Percentiles rank a stretch among this genome's conserved stretches.
phyloP scores from a whole-genome alignment of 2,888 invertebrate species.

The Leucoma salicis region DNA sequence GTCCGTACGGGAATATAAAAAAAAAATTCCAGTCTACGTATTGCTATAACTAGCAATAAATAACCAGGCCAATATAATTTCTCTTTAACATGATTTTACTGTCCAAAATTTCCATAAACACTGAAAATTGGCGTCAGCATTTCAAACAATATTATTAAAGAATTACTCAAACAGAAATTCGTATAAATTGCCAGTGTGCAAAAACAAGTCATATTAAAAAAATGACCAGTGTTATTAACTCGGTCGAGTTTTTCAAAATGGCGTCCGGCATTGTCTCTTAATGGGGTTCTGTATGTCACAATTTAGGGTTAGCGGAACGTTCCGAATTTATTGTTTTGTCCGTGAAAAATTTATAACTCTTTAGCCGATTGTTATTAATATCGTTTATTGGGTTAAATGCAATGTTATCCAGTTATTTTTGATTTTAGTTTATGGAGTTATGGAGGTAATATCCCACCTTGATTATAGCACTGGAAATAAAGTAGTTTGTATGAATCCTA shows the following conservation, averaged over 20 bases:
- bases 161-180: constrained; percentile 24
- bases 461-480: too few species aligned
- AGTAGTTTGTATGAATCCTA: too few species aligned
- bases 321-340: constrained; percentile 29
- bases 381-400: constrained; percentile 29
- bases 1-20: too few species aligned
- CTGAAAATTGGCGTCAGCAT: neutral
- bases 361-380: constrained; percentile 27
- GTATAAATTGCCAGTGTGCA: constrained; percentile 26
- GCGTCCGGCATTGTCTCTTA: constrained; percentile 46
- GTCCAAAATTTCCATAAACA: neutral
- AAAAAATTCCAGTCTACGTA: too few species aligned
- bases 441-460: too few species aligned
- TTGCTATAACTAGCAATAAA: too few species aligned
- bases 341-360: constrained; percentile 35
- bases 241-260: constrained; percentile 40
- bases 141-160: constrained; percentile 7
- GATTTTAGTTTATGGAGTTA: neutral
- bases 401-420: neutral
- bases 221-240: constrained; percentile 52
- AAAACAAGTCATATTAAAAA: constrained; percentile 25
- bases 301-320: constrained; percentile 16
- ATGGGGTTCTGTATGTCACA: constrained; percentile 37
- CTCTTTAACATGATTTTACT: too few species aligned
- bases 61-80: too few species aligned